Evolutionary conservation across 2,113 vertebrate genomes (phyloP), one percentile per base, ranked within the genome.

Genomic region (Archilochus colubris): DNA sequence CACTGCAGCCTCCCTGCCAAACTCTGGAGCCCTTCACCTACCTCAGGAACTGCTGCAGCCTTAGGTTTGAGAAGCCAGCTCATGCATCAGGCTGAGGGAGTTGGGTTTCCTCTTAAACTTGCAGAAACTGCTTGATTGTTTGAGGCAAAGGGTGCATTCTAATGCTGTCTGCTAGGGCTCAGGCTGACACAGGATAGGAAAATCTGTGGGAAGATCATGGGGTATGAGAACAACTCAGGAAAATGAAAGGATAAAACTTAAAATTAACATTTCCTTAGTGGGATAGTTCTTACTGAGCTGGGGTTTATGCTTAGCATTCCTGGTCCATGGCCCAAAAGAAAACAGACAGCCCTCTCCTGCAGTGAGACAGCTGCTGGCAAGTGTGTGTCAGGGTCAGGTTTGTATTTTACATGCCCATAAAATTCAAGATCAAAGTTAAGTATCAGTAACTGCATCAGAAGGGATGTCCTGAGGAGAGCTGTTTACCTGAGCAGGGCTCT

Each of bases 51-150:
- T 38, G 68, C 2, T 17, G 69, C 1, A 20, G 53, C 2, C 7
- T 8, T 8, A 6, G 79, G 25, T 6, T 40, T 17, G 33, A 27
- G 81, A 38, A 31, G 21, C 10, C 17, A 66, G 36, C 11, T 92
- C 8, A 1, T 1, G 20, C 58, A 21, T 15, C 0, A 0, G 38
- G 3, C 6, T 9, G 51, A 79, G 62, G 36, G 76, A 43, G 12
- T 0, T 51, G 33, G 14, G 21, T 86, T 76, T 80, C 72, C 38
- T 68, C 54, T 46, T 54, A 27, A 27, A 40, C 38, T 44, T 44
- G 63, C 46, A 88, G 44, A 23, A 91, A 36, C 10, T 30, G 25
- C 10, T 36, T 14, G 54, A 72, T 25, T 5, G 21, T 21, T 58
- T 28, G 48, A 91, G 67, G 46, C 44, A 31, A 66, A 75, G 62